Conservation (phyloP, 2,888 invertebrate genomes). For the Phaonia tiefii region DNA sequence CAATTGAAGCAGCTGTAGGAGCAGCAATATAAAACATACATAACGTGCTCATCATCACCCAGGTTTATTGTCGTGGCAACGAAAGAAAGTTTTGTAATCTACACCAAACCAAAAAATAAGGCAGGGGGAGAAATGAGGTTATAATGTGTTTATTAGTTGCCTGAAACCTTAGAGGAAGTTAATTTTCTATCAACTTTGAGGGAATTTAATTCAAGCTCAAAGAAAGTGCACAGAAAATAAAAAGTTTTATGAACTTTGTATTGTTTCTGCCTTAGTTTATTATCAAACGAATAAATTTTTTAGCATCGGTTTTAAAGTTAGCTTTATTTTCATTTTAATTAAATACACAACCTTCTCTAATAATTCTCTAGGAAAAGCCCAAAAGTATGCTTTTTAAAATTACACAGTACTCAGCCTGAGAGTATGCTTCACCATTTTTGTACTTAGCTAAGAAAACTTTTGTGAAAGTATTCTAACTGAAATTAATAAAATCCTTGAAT, state of each 20-base stretch:
- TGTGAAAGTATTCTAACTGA: neutral
- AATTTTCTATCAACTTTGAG: constrained; percentile 2
- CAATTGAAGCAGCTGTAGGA: constrained; percentile 20
- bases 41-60: constrained; percentile 5
- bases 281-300: neutral
- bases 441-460: neutral
- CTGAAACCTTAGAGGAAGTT: neutral
- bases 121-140: no score
- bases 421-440: neutral
- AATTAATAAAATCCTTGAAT: constrained; percentile 1
- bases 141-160: neutral
- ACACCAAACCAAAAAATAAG: no score
- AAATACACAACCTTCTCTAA: neutral
- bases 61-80: neutral
- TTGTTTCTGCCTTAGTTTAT: neutral
- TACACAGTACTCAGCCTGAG: neutral
- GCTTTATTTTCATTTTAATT: neutral
- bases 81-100: no score
- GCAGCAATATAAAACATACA: neutral
- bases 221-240: neutral
- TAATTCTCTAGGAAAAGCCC: no score
- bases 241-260: no score
- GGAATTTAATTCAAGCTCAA: neutral
- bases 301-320: neutral
- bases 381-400: no score